Evolutionary conservation across 2,888 invertebrate genomes (phyloP), one percentile per base, ranked within the genome.

Genomic region (Sminthurides aquaticus): DNA sequence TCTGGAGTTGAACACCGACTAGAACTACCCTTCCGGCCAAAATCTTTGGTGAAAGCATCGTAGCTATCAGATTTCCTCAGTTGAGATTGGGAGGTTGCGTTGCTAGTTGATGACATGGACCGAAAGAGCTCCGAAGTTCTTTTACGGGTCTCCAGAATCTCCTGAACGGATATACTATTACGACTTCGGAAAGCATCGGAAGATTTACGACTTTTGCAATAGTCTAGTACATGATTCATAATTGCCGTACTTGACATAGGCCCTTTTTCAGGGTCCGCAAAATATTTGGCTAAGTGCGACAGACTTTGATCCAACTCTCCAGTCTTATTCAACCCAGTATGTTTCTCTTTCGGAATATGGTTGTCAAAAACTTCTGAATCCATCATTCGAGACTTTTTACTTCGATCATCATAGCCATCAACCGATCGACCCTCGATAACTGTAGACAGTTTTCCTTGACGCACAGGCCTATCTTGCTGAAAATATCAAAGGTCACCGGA

Each of bases 1-100:
- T 62, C 62, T 18, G 62, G 62, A 28, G 62, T 62, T 15, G 62
- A 62, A 25, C 62, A 62, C 8, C 62, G 22, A 26, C 62, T 62
- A 3, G 62, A 15, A 25, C 22, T 29, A 2, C 43, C 22, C 43
- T 34, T 58, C 20, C 28, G 28, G 24, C 22, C 22, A 29, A 52
- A 5, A 43, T 8, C 58, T 11, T 29, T 22, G 2, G 22, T 43
- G 43, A 58, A 58, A 2, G 58, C 22, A 43, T 11, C 22, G 26
- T 58, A 58, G 43, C 11, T 58, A 34, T 34, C 34, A 8, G 58
- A 52, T 8, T 2, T 57, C 27, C 25, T 28, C 18, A 15, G 20
- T 57, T 15, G 3, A 5, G n/a, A 20, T 8, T 8, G 11, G 20
- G 26, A 3, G 22, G 22, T 3, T 22, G 8, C 8, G 8, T 24